Evolutionary conservation across 2,888 invertebrate species (phyloP), one percentile per base, ranked within the genome.

Genomic region (Harpalus rubripes): DNA sequence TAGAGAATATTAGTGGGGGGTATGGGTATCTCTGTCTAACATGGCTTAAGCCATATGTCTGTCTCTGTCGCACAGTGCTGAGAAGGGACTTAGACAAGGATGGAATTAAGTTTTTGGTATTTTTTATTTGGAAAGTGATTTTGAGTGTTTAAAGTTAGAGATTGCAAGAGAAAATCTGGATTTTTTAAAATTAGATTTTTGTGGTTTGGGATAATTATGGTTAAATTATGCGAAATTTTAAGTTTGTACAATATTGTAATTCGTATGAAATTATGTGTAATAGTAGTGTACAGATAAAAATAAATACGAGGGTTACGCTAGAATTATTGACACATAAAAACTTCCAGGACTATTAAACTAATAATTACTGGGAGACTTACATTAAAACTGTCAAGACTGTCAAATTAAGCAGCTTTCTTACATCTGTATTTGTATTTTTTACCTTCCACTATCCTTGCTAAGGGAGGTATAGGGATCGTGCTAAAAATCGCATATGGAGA

Each of bases 71-170:
- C 16, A 7, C 18, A 16, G 44, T 7, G n/a, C 39, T 44, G 44
- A 15, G 44, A 44, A 44, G 72, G 72, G 18, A 52, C 1, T 32
- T 41, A 74, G 56, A 78, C 16, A 78, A 15, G 26, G 56, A 78
- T 32, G 26, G 22, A 58, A 8, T 22, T 6, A 78, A 22, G 56
- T 78, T 58, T 78, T 78, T 22, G 58, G 58, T 32, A n/a, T 78
- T 78, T 78, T 78, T 78, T 58, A 56, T 58, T 39, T 58, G 39
- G 78, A 78, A 78, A 15, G n/a, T 26, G 56, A 12, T 56, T 78
- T 78, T 58, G 72, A 74, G 41, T 16, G 18, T 2, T 3, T 22
- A 63, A 63, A 18, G 63, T 22, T 22, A 63, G 2, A 12, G 10
- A 22, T 18, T 63, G 1, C 12, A 52, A 12, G 44, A 52, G 44